A percentile compares a stretch with the other conserved stretches of the same genome.
Evolutionary conservation across 2,888 invertebrate genomes (phyloP).

Genomic region (Clistopyga incitator): DNA sequence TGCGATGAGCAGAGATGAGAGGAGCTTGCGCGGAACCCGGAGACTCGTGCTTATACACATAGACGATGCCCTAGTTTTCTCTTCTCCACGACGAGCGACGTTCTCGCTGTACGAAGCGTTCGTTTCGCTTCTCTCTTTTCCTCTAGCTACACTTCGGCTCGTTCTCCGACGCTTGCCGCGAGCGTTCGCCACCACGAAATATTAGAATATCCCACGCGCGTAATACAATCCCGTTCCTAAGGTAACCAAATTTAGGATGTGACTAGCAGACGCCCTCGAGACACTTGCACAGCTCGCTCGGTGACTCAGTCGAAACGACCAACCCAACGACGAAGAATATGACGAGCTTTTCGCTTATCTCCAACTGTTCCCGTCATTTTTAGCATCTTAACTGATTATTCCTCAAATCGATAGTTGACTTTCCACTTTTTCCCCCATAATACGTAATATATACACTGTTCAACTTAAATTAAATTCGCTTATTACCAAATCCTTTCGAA

Average conservation of each 20-base stretch:
- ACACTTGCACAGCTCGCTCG: constrained; percentile 72
- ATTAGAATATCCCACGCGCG: constrained; percentile 81
- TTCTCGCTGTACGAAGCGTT: constrained; percentile 2
- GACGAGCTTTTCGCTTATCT: constrained; percentile 15
- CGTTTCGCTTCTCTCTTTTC: constrained; percentile 17
- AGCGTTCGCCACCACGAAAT: constrained; percentile 55
- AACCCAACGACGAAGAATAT: constrained; percentile 48
- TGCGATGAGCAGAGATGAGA: constrained; percentile 37
- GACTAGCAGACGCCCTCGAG: constrained; percentile 83
- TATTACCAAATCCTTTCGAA: too few species aligned
- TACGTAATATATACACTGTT: not conserved
- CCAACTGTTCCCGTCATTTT: not conserved
- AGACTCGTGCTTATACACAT: constrained; percentile 43
- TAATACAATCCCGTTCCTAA: constrained; percentile 82
- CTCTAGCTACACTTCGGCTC: not conserved
- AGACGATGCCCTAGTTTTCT: constrained; percentile 62
- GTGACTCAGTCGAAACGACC: constrained; percentile 65
- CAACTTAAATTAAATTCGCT: too few species aligned
- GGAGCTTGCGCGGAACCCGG: constrained; percentile 45
- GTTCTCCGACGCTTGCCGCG: not conserved
- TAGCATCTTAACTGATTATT: not conserved
- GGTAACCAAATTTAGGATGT: constrained; percentile 83
- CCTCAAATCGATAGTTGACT: constrained; percentile 5
- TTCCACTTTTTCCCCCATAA: too few species aligned
- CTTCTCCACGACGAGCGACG: constrained; percentile 20